Conservation (phyloP, 2,888 invertebrate genomes). For the Rhynchonema sp. region DNA sequence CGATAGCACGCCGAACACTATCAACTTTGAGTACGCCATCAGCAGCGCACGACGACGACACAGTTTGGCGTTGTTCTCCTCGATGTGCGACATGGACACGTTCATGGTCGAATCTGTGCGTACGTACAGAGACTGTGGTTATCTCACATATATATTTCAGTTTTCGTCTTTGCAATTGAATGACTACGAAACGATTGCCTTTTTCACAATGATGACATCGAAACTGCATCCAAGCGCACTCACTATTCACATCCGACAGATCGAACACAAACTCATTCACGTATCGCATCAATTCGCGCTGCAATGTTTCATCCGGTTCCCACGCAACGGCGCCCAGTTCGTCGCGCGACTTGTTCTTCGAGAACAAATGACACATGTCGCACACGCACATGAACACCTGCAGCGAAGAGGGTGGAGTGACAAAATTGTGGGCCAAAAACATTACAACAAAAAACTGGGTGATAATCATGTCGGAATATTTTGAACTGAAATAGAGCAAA, state of each 20-base stretch:
- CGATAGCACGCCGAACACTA: conserved; percentile 88
- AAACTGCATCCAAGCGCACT: too few relatives aligned
- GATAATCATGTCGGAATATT: too few relatives aligned
- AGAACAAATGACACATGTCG: conserved; percentile 45
- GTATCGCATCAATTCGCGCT: background rate
- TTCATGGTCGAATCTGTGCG: background rate
- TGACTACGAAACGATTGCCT: too few relatives aligned
- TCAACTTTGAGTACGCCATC: conserved; percentile 87
- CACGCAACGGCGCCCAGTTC: background rate
- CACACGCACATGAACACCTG: conserved; percentile 84
- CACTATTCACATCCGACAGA: too few relatives aligned
- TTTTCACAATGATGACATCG: too few relatives aligned
- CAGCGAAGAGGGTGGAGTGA: too few relatives aligned
- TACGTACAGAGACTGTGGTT: too few relatives aligned
- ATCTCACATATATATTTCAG: too few relatives aligned
- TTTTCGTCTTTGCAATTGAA: too few relatives aligned
- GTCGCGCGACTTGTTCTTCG: background rate
- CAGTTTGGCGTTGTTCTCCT: conserved; percentile 48
- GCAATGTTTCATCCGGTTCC: background rate
- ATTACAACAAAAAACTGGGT: too few relatives aligned
- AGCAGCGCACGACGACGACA: conserved; percentile 87
- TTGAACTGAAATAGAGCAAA: too few relatives aligned
- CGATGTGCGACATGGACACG: background rate
- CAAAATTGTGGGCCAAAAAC: too few relatives aligned
- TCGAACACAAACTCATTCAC: background rate